A percentile compares a stretch with the other conserved stretches of the same genome.
These are phyloP conservation scores for Diplazon laetatorius DNA, from an alignment of 2,888 invertebrate species.

Conservation along the genomic window DNA sequence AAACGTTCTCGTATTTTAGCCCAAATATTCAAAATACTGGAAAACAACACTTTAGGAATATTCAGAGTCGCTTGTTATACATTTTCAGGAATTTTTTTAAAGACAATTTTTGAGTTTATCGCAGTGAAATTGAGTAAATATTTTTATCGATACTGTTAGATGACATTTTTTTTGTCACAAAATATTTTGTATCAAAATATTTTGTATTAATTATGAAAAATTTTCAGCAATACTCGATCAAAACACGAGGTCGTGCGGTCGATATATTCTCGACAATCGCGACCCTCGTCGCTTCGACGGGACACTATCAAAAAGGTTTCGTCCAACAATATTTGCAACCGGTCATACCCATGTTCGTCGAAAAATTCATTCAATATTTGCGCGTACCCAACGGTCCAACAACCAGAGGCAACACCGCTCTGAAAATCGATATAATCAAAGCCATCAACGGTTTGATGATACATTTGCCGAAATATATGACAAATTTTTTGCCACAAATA, in stretches of 20 bases:
- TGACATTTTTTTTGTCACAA: neutral
- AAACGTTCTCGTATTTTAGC: too few species aligned
- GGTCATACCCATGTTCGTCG: constrained; percentile 87
- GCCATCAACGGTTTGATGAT: constrained; percentile 86
- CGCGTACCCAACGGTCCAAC: constrained; percentile 83
- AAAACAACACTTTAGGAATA: too few species aligned
- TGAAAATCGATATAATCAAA: constrained; percentile 87
- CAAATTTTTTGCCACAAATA: constrained; percentile 85
- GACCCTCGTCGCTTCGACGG: constrained; percentile 84
- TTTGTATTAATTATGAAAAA: too few species aligned
- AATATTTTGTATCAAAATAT: constrained; percentile 9
- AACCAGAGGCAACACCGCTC: constrained; percentile 84
- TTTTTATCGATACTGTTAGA: neutral
- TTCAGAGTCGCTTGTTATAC: too few species aligned
- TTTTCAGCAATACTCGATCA: constrained; percentile 83
- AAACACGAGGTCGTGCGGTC: constrained; percentile 87
- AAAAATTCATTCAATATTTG: constrained; percentile 85
- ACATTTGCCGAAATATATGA: constrained; percentile 86
- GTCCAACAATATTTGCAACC: constrained; percentile 86
- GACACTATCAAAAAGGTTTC: constrained; percentile 84
- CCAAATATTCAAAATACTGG: too few species aligned
- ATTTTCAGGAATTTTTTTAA: too few species aligned
- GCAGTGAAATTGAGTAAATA: too few species aligned
- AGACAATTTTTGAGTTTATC: too few species aligned
- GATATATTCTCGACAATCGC: constrained; percentile 87